Evolutionary conservation across 2,888 invertebrate genomes (phyloP).

Genomic region (Lissonota sp.): DNA sequence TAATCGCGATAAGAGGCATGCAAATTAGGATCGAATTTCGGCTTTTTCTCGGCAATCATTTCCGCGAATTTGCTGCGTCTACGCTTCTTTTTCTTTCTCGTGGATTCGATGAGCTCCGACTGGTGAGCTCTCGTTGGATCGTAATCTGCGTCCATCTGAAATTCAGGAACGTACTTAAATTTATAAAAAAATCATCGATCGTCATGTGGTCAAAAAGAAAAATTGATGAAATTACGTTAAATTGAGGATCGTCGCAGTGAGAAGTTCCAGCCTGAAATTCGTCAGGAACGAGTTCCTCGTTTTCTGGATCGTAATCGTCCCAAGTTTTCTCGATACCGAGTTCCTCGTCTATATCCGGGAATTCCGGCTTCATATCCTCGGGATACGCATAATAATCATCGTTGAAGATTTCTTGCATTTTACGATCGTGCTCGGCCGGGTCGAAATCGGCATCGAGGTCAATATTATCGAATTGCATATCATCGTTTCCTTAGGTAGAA

Average conservation of each 20-base stretch:
- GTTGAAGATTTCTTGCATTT: conserved; percentile 94
- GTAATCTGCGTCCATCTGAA: conserved; percentile 95
- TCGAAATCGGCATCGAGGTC: conserved; percentile 97
- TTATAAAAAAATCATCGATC: conserved; percentile 12
- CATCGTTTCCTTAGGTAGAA: conserved; percentile 75
- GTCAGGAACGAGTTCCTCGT: conserved; percentile 78
- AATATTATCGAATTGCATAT: conserved; percentile 74
- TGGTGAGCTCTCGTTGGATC: conserved; percentile 85
- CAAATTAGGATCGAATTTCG: conserved; percentile 91
- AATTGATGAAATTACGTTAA: conserved; percentile 86
- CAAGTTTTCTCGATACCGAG: conserved; percentile 88
- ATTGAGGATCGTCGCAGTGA: conserved; percentile 93
- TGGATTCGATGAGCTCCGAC: conserved; percentile 86
- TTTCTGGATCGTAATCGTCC: conserved; percentile 87
- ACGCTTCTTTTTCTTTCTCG: conserved; percentile 87
- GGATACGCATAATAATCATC: conserved; percentile 92
- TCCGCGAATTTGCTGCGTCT: conserved; percentile 91
- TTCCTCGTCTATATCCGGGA: conserved; percentile 92
- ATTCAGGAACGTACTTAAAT: conserved; percentile 55
- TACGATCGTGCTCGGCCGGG: conserved; percentile 93
- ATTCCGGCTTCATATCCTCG: conserved; percentile 92
- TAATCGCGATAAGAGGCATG: conserved; percentile 93
- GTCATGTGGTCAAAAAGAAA: conserved; percentile 4
- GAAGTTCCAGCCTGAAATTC: conserved; percentile 81
- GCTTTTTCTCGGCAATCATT: conserved; percentile 90